Evolutionary conservation across 2,797 vertebrate genomes (phyloP).

Genomic region (Propithecus deckenii): DNA sequence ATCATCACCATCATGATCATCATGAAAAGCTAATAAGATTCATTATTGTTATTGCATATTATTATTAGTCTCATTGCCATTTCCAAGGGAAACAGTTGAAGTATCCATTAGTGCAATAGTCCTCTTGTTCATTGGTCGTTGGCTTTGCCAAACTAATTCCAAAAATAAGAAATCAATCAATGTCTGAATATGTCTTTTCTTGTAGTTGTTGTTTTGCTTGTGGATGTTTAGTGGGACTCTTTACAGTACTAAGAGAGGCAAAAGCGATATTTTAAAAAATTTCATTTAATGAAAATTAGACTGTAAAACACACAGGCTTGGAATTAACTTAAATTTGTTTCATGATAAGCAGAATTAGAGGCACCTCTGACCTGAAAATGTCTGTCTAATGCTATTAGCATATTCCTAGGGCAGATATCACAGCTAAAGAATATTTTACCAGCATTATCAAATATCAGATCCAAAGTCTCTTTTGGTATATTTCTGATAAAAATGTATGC

Average conservation of each 20-base stretch:
- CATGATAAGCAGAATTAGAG: background rate
- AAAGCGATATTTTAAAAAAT: background rate
- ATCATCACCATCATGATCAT: conserved; percentile 53
- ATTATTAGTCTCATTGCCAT: conserved; percentile 60
- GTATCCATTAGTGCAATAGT: conserved; percentile 53
- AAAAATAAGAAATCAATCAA: background rate
- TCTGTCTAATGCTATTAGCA: background rate
- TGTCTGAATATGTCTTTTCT: background rate
- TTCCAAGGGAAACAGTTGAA: conserved; percentile 62
- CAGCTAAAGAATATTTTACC: background rate
- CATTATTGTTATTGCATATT: conserved; percentile 75
- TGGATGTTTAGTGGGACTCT: background rate
- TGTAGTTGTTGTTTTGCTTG: conserved; percentile 16
- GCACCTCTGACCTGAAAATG: background rate
- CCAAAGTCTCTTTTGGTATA: background rate
- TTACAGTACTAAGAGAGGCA: background rate
- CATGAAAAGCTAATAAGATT: conserved; percentile 76
- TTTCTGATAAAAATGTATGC: background rate
- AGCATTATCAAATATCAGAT: background rate
- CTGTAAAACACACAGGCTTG: background rate
- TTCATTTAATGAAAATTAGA: background rate
- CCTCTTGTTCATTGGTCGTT: conserved; percentile 43
- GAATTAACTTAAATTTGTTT: background rate
- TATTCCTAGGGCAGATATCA: background rate
- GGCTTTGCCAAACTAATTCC: conserved; percentile 43